phyloP scores from a whole-genome alignment of 2,888 invertebrate species.

The Chalcis sispes region DNA sequence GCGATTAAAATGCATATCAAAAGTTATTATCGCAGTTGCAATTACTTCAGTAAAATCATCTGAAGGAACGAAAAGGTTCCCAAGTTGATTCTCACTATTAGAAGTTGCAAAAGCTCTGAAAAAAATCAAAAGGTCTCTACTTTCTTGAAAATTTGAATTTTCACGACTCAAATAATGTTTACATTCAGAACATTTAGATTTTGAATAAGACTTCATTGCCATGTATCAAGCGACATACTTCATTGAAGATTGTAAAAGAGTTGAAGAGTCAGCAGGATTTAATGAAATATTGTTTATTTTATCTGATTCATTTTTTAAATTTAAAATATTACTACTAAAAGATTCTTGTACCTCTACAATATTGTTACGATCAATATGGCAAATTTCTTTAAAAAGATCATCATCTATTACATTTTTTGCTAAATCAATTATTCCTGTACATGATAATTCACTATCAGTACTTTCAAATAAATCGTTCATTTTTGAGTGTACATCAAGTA shows the following conservation, averaged over 20 bases:
- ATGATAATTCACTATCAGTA: background rate
- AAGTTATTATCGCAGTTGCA: too few species aligned
- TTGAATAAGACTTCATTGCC: conserved; percentile 12
- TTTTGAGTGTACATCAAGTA: background rate
- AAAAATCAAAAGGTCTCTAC: too few species aligned
- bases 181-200: conserved; percentile 2
- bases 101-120: too few species aligned
- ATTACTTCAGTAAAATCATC: too few species aligned
- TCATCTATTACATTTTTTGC: background rate
- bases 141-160: background rate
- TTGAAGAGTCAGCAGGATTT: conserved; percentile 2
- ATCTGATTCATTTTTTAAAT: background rate
- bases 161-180: background rate
- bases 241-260: conserved; percentile 2
- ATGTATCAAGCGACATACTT: conserved; percentile 24
- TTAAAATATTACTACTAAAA: background rate
- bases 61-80: too few species aligned
- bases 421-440: background rate
- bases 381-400: too few species aligned
- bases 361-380: too few species aligned
- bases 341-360: background rate
- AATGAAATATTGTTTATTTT: background rate
- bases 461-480: background rate
- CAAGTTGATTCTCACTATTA: too few species aligned
- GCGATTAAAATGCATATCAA: too few species aligned